Base-by-base conservation (phyloP, 2,888 invertebrate genomes). In the Hemithea aestivaria region DNA sequence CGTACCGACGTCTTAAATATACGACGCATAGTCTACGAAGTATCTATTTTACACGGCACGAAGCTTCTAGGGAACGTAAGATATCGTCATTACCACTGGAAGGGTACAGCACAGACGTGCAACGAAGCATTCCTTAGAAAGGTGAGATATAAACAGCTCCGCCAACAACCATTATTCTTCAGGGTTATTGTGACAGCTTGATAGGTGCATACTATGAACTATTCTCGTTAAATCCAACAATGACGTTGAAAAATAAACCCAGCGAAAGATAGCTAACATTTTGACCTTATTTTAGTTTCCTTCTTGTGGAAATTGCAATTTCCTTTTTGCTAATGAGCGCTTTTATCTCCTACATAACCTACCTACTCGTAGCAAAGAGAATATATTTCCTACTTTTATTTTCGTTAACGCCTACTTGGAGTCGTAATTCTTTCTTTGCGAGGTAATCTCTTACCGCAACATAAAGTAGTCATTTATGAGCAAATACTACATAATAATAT, bases 51-150 rank as follows among this genome's bases (percentile, higher is more conserved):
- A 45, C 89, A 89, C 35, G 92, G 92, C 12, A 90, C 91, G 4
- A 87, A 90, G 46, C 88, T 91, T 53, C 79, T 93, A 54, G 93
- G 93, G 28, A 92, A 91, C 65, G 88, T 92, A 29, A 85, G 92
- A 51, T 93, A 90, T 73, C 89, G 92, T 28, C 95, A 96, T 73
- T 91, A 93, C 60, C 95, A 96, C 78, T 95, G 94, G 92, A 93
- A 95, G 63, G 92, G 94, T 48, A 93, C 94, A 25, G 93, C 95
- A 38, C 94, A 94, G 74, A 93, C 93, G 61, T 96, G 96, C 88
- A 96, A 96, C 73, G 95, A 95, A 77, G 89, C 92, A 62, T 96
- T 96, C 85, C 90, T 96, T 45, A 90, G 93, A 81, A 96, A 95
- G 94, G 96, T 96, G 87, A 87, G 84, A 53, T 38, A 29, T 10